phyloP scores from a whole-genome alignment of 2,888 invertebrate genomes.

The Doris montereyensis region DNA sequence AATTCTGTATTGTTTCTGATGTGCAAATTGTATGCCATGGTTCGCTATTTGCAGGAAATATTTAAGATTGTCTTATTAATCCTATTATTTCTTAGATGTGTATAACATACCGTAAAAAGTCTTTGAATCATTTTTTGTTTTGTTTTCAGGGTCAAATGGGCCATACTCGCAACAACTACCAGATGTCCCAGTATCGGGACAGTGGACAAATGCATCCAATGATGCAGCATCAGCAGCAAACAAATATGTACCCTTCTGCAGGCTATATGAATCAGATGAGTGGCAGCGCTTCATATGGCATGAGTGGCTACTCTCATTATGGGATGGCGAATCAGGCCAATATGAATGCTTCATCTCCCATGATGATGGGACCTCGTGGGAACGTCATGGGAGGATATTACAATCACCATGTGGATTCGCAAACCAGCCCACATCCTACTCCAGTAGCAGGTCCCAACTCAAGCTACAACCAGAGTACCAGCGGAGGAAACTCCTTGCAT shows the following conservation, averaged over 20 bases:
- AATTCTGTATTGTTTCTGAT: too few species aligned
- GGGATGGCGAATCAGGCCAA: constrained; percentile 23
- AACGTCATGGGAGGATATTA: constrained; percentile 28
- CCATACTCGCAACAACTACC: constrained; percentile 32
- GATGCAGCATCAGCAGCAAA: constrained; percentile 27
- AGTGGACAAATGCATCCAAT: constrained; percentile 29
- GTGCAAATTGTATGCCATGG: too few species aligned
- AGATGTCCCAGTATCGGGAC: constrained; percentile 22
- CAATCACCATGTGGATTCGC: too few species aligned
- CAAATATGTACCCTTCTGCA: constrained; percentile 30
- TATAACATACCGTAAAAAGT: too few species aligned
- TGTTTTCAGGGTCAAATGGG: constrained; percentile 30
- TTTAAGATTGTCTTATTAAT: too few species aligned
- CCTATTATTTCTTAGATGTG: too few species aligned
- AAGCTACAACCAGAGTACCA: too few species aligned
- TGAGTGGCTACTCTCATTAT: constrained; percentile 30
- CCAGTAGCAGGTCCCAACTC: too few species aligned
- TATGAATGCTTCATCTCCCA: constrained; percentile 5
- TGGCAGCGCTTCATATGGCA: constrained; percentile 11
- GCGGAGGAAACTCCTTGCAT: too few species aligned
- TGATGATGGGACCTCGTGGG: constrained; percentile 18
- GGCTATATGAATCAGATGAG: constrained; percentile 35
- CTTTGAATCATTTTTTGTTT: too few species aligned
- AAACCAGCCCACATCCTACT: constrained; percentile 23
- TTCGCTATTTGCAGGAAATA: too few species aligned